Conservation (phyloP, 2,888 invertebrate species). For the Drosophila birchii region DNA sequence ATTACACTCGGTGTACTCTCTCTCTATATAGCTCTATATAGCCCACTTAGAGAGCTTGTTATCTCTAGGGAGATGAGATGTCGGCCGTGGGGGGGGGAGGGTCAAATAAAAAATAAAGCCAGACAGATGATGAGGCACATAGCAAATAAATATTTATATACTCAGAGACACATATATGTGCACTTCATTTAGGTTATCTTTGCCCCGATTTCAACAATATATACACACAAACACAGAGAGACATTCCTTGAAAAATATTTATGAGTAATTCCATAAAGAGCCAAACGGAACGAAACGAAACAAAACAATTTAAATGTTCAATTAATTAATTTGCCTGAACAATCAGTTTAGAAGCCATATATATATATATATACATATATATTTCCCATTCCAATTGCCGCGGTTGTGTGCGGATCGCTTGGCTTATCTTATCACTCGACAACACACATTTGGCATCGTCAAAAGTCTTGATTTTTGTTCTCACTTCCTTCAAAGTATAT, state of each 20-base stretch:
- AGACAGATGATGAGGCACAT: conserved; percentile 31
- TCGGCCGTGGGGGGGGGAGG: not conserved
- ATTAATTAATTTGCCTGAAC: conserved; percentile 43
- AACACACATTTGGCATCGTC: conserved; percentile 28
- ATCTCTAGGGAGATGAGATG: conserved; percentile 21
- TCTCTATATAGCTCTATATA: too few relatives aligned
- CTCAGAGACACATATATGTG: conserved; percentile 13
- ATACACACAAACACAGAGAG: not conserved
- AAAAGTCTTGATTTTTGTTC: not conserved
- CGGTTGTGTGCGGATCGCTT: conserved; percentile 15
- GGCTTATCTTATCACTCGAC: conserved; percentile 32
- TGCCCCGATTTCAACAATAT: conserved; percentile 26
- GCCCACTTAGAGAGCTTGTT: conserved; percentile 35
- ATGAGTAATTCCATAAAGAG: conserved; percentile 31
- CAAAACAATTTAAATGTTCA: conserved; percentile 42
- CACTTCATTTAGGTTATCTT: conserved; percentile 38
- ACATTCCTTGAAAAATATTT: conserved; percentile 16
- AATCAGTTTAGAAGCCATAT: conserved; percentile 34
- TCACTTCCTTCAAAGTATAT: not conserved
- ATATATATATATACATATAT: too few relatives aligned
- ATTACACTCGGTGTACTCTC: conserved; percentile 12
- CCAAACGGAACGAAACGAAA: conserved; percentile 31
- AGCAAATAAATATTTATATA: conserved; percentile 42
- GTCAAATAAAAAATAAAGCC: conserved; percentile 27
- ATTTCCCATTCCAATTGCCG: conserved; percentile 1